Conservation (phyloP, 2,888 invertebrate species). For the Ornithoptera priamus region DNA sequence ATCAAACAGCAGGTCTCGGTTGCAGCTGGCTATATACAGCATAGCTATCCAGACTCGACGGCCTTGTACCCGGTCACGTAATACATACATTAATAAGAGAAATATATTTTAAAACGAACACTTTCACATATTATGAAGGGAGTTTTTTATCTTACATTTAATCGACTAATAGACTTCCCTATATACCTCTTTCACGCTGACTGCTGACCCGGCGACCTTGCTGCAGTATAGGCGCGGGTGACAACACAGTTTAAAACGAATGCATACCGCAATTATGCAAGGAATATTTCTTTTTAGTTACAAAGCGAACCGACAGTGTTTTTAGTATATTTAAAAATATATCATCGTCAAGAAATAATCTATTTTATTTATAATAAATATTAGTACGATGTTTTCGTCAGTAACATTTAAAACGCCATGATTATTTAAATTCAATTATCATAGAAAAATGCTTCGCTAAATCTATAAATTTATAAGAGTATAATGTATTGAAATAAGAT, state of each 20-base stretch:
- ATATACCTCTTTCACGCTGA: constrained; percentile 31
- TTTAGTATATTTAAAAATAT: neutral
- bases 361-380: no score
- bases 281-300: neutral
- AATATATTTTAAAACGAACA: neutral
- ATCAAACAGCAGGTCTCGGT: constrained; percentile 1
- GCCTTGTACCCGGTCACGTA: constrained; percentile 24
- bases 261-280: constrained; percentile 9
- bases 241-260: constrained; percentile 6
- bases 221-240: constrained; percentile 26
- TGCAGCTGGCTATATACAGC: neutral
- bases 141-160: neutral
- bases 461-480: no score
- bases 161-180: constrained; percentile 30
- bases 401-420: no score
- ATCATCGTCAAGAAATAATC: neutral
- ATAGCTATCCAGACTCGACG: constrained; percentile 6
- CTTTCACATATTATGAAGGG: constrained; percentile 18
- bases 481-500: no score
- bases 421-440: no score
- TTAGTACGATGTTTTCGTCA: no score
- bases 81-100: constrained; percentile 9
- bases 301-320: neutral
- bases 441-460: no score
- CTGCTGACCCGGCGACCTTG: constrained; percentile 49